Conservation (phyloP, 2,797 vertebrate genomes). For the Cossypha dichroa region DNA sequence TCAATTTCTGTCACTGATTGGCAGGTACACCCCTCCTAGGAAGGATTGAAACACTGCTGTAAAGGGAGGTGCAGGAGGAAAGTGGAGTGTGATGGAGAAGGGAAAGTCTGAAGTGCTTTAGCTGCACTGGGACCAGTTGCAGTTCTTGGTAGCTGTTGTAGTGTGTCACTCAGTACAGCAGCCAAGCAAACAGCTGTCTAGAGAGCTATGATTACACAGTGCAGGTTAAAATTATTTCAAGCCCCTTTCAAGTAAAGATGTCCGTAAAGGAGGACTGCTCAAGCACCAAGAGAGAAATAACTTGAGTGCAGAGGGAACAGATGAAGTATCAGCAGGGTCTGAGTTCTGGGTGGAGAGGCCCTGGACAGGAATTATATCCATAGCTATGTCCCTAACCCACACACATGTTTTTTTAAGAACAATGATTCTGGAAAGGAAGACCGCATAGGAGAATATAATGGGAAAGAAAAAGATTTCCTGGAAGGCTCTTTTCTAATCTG, state of each 20-base stretch:
- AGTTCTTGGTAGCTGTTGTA: neutral
- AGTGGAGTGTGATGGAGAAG: neutral
- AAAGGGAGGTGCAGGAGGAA: neutral
- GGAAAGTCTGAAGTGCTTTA: neutral
- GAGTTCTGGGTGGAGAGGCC: neutral
- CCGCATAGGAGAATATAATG: neutral
- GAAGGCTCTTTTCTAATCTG: neutral
- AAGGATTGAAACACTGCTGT: neutral
- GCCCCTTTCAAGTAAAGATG: neutral
- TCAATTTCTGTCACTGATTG: neutral
- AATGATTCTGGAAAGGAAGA: neutral
- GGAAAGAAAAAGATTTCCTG: neutral
- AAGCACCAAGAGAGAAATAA: neutral
- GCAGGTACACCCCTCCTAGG: neutral
- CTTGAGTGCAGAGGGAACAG: neutral
- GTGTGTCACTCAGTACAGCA: neutral
- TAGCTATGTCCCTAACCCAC: fast-evolving
- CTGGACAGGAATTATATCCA: neutral
- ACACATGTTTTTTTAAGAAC: neutral
- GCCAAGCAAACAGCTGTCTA: neutral
- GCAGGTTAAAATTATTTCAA: neutral
- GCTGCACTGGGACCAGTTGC: neutral
- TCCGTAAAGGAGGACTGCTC: neutral
- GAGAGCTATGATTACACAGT: neutral
- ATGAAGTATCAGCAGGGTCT: neutral